Base-by-base conservation (phyloP, 2,888 invertebrate species). In the Drymonia ruficornis region DNA sequence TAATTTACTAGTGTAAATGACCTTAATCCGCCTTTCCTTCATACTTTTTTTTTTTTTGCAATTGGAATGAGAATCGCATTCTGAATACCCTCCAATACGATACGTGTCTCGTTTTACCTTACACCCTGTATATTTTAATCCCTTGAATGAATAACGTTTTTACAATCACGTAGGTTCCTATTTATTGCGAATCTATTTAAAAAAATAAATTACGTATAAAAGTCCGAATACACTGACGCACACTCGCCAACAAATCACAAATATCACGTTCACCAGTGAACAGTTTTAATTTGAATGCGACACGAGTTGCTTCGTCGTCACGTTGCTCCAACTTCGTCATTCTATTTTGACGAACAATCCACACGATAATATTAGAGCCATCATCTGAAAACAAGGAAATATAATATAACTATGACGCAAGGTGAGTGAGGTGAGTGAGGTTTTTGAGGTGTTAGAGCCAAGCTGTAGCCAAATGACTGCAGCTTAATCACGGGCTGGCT, bases 361-460 rank as follows among this genome's bases (percentile, higher is more conserved):
- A 83, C 97, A 97, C 2, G 98, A 96, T 81, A 98, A 96, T 78
- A 97, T 94, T 93, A 98, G 95, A 54, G 97, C 97, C 80, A 98
- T 93, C 67, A 98, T 93, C 97, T 98, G 94, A 19, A 59, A 95
- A 95, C 56, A 71, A 75, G 83, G 80, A 68, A 65, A 28, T 16
- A 46, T 19, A 31, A 38, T 9, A 23, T 31, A 11, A 31, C 11
- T 31, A 31, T 11, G 0, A 31, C 31, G 12, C 11, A 28, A 28
- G 28, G 28, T 8, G n/a, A n/a, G n/a, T n/a, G n/a, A n/a, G n/a
- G n/a, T n/a, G n/a, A n/a, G n/a, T n/a, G n/a, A n/a, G n/a, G n/a
- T n/a, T n/a, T n/a, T n/a, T n/a, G n/a, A 28, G 28, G 28, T 28
- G 5, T 1, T 9, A 31, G 11, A 31, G 31, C 31, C 11, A 31